Base-by-base conservation (phyloP, 2,888 invertebrate genomes). In the Ceramica pisi region DNA sequence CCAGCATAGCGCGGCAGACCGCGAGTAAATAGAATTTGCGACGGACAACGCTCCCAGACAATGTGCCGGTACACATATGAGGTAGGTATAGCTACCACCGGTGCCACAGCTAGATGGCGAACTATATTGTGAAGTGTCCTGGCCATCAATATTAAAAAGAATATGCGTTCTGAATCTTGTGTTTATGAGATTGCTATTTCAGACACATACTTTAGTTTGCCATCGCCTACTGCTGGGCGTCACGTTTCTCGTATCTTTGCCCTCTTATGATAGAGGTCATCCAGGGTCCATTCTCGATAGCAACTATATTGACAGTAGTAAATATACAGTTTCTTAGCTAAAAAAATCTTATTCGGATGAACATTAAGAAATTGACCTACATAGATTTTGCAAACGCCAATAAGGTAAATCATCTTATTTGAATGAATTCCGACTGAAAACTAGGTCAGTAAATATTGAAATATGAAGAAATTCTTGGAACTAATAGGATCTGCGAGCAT, bases 11-110 rank as follows among this genome's bases (percentile, higher is more conserved):
- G 70, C 62, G 57, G 67, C 31, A 55, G 41, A 78, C 69, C 64
- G 56, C 59, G 48, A 53, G 51, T 55, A 69, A 74, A 78, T 70
- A 78, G 72, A 77, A 80, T 80, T 80, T 79, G 4, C 61, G 56
- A n/a, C 31, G 41, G 46, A 55, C 63, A 61, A 38, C 61, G 53
- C 50, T 50, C 16, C 10, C 21, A 59, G 56, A 71, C 44, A 63
- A 67, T 46, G 14, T 60, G 26, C 26, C 46, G n/a, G 41, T 44
- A 44, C 35, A 64, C 51, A 21, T 56, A 16, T 10, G 4, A 66
- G 19, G 26, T 64, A 51, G 26, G 9, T 44, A n/a, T 9, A 53
- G 31, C 31, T 66, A 12, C 44, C 16, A 56, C 16, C 21, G 21
- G 12, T 41, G 6, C 14, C 21, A 41, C 14, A 23, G 16, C 4